A percentile compares a stretch with the other conserved stretches of the same genome.
Evolutionary conservation across 2,113 vertebrate genomes (phyloP).

Genomic region (Brachionichthys hirsutus): DNA sequence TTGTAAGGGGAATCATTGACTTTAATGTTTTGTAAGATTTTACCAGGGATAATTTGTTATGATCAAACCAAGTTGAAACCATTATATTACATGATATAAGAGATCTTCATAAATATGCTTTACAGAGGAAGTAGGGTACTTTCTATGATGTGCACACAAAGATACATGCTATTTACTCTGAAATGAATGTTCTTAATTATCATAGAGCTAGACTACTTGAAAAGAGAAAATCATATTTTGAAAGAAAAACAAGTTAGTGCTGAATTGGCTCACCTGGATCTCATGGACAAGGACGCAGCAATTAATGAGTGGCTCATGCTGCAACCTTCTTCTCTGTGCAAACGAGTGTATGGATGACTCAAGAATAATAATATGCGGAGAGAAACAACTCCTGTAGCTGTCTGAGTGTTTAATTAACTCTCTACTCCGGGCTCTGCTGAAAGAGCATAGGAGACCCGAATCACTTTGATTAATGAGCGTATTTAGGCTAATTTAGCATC

Average conservation of each 20-base stretch:
- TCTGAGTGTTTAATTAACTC: slow-evolving; percentile 67
- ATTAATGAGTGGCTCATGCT: neutral
- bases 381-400: slow-evolving; percentile 8
- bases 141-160: too few relatives aligned
- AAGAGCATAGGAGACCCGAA: slow-evolving; percentile 44
- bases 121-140: too few relatives aligned
- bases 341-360: neutral
- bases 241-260: neutral
- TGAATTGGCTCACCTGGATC: slow-evolving; percentile 5
- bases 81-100: neutral
- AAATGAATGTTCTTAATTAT: too few relatives aligned
- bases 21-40: neutral
- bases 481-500: slow-evolving; percentile 61
- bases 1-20: neutral
- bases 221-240: neutral
- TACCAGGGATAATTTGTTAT: neutral
- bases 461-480: slow-evolving; percentile 75
- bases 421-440: slow-evolving; percentile 52
- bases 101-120: neutral
- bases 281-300: neutral
- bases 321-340: neutral
- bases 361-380: neutral
- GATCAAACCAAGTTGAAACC: too few relatives aligned
- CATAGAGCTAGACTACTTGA: too few relatives aligned
- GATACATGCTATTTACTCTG: too few relatives aligned